Base-by-base conservation (phyloP, 1,140 invertebrate genomes). In the Bilobella aurantiaca region DNA sequence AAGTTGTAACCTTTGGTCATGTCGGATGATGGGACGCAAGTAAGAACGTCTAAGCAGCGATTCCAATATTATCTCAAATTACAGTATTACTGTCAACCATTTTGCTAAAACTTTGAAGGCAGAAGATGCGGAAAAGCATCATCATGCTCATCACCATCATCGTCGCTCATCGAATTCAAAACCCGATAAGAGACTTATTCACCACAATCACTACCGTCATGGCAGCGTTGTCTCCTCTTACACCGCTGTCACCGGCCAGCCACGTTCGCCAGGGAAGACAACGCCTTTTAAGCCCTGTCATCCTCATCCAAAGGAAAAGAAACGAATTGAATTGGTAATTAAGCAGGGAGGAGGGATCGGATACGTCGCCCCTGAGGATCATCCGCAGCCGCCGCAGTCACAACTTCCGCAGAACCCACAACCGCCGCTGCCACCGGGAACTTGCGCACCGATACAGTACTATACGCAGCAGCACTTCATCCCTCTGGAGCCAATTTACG, bases 171-270 rank as follows among this genome's bases (percentile, higher is more conserved):
- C n/a, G 14, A 21, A 29, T 29, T 16, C 25, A 12, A 59, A 59
- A 59, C 8, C 8, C 34, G 18, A 42, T 18, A 42, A 42, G 34
- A 23, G n/a, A n/a, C n/a, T 53, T 23, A 5, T 53, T 16, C 49
- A 53, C 49, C 49, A 53, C 49, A 53, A 53, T 23, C 49, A 53
- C 49, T 53, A 53, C 49, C 49, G 49, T 23, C 14, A 23, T 16
- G 49, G 49, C 34, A 62, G 32, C 32, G 16, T 37, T 23, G 8
- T 62, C 25, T 34, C 32, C 32, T 5, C 3, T 34, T 46, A 34
- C 21, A 37, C 28, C 14, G 32, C 23, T 16, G 32, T 31, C 28
- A 62, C 21, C 60, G 23, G 30, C 32, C 3, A 16, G 32, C 31
- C 18, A 29, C 29, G 58, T 59, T 25, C 18, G 16, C 8, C 58